Conservation (phyloP, 2,888 invertebrate species). For the Zeuzera pyrina region DNA sequence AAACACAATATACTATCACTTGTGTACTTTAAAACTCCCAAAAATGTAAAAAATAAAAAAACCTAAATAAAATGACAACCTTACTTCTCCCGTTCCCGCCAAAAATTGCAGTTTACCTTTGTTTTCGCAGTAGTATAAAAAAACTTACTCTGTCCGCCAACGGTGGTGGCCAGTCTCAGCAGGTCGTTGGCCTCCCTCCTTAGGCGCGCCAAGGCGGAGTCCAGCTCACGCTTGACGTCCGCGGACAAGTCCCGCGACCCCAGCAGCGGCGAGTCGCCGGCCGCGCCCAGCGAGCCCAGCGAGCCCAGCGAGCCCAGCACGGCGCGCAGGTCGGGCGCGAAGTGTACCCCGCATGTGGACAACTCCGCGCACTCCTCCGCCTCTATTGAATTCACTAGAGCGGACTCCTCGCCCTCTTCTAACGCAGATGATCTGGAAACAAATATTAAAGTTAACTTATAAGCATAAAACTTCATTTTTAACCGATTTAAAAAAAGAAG, state of each 20-base stretch:
- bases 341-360: conserved; percentile 69
- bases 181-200: conserved; percentile 80
- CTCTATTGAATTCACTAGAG: too few relatives aligned
- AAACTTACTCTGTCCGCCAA: too few relatives aligned
- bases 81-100: too few relatives aligned
- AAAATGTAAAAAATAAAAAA: too few relatives aligned
- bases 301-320: conserved; percentile 75
- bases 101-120: too few relatives aligned
- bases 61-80: too few relatives aligned
- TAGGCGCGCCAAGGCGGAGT: conserved; percentile 77
- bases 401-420: background rate
- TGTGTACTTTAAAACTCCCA: too few relatives aligned
- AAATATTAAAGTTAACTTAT: background rate
- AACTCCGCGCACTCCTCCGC: conserved; percentile 35
- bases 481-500: too few relatives aligned
- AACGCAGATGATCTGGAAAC: background rate
- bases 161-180: conserved; percentile 70
- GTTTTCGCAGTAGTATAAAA: too few relatives aligned
- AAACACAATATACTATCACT: too few relatives aligned
- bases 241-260: conserved; percentile 63
- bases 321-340: conserved; percentile 78
- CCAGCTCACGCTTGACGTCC: conserved; percentile 77
- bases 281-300: conserved; percentile 69
- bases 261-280: too few relatives aligned
- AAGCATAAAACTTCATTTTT: too few relatives aligned